Base-by-base conservation (phyloP, 2,797 vertebrate species). In the Agapornis canus region DNA sequence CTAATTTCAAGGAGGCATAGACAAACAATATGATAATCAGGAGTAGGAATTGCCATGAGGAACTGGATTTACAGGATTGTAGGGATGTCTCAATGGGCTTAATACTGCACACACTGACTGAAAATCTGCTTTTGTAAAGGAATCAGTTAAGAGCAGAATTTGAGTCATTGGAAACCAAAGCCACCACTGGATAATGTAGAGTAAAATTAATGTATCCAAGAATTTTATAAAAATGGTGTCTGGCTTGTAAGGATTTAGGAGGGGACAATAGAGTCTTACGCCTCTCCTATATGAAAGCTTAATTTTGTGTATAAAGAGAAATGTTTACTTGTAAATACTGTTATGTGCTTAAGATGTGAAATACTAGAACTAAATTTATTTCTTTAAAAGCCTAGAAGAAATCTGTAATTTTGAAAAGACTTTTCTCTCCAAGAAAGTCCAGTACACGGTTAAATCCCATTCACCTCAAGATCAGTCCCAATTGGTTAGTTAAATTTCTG, bases 281-380 rank as follows among this genome's bases (percentile, higher is more conserved):
- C 6, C 13, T 89, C n/a, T 93, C 13, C n/a, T 73, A 11, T 60
- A 18, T 47, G 45, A 71, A 84, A 79, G 29, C 39, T 71, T 54
- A 17, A 17, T 26, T 92, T 69, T 60, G 9, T 42, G 11, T 56
- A 7, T 43, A 42, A 64, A 42, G 15, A 49, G 26, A 69, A 82
- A 72, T 72, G 73, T 82, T 94, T 92, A 43, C 85, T 91, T 92
- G 51, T 92, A 94, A 73, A 16, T 94, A 83, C 29, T 47, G 20
- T 54, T 81, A 20, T 4, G 9, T 37, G 6, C 77, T 94, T 82
- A 59, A 81, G 29, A 78, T 1, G 1, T 42, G 81, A 79, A 49
- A 68, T 63, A 23, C 39, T 89, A 57, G 39, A 88, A 72, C 25
- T 54, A 68, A 72, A 69, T 68, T 73, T 0, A 65, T 86, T 83